These are phyloP conservation scores for Oceanodroma tethys DNA, from an alignment of 2,113 vertebrate species.

Conservation along the genomic window DNA sequence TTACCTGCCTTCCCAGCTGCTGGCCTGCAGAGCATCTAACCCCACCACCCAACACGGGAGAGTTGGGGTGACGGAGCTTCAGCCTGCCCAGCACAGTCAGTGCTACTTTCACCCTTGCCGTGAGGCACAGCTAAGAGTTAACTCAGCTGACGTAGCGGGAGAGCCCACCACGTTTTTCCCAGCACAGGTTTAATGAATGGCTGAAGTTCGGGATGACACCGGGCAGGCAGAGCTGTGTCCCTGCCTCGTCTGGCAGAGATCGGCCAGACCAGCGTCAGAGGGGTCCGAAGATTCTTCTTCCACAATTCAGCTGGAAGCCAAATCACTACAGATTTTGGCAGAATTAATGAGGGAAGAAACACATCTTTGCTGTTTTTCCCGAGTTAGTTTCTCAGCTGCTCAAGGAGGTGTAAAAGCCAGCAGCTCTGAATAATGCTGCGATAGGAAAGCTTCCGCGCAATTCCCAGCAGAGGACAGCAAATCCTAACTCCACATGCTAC, in stretches of 20 bases:
- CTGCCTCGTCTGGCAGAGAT: not conserved
- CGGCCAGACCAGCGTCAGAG: rapidly evolving
- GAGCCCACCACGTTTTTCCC: not conserved
- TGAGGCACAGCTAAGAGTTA: not conserved
- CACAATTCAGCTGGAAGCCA: not conserved
- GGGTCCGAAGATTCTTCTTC: not conserved
- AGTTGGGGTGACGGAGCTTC: not conserved
- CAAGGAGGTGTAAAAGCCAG: not conserved
- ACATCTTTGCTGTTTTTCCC: not conserved
- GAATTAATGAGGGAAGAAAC: not conserved
- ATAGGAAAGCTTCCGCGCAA: not conserved
- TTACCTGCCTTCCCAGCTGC: not conserved
- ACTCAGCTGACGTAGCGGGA: rapidly evolving
- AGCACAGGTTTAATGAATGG: not conserved
- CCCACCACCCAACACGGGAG: not conserved
- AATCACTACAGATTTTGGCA: not conserved
- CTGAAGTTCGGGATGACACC: not conserved
- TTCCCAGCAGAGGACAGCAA: conserved; percentile 65
- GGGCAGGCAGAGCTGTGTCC: not conserved
- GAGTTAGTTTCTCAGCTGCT: not conserved
- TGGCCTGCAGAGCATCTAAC: not conserved
- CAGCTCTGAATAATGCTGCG: rapidly evolving
- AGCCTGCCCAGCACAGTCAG: not conserved
- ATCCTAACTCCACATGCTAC: not conserved
- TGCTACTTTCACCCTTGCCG: rapidly evolving